Percentiles rank a stretch among this genome's conserved stretches.
phyloP scores from a whole-genome alignment of 2,888 invertebrate species.

The Lissocephala sabroskyi region DNA sequence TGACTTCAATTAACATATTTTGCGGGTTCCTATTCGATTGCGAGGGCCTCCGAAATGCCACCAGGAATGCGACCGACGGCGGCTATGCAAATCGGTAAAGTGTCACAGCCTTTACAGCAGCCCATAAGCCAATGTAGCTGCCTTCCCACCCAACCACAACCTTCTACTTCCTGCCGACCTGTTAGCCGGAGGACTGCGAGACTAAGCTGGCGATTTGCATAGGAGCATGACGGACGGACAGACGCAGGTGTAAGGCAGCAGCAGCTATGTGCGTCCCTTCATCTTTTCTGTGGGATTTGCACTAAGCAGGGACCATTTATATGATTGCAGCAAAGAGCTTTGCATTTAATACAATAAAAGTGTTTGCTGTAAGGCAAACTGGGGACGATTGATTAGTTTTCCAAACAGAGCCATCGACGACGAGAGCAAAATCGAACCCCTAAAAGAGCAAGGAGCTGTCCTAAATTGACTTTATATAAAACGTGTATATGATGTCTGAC shows the following conservation, averaged over 20 bases:
- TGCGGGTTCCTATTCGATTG: constrained; percentile 3
- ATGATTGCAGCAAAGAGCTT: constrained; percentile 28
- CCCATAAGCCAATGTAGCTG: constrained; percentile 24
- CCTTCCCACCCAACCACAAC: too few species aligned
- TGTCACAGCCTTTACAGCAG: constrained; percentile 9
- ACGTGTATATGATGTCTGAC: too few species aligned
- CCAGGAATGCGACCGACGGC: not conserved
- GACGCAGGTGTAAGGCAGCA: not conserved
- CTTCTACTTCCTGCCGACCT: not conserved
- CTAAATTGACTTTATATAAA: constrained; percentile 1
- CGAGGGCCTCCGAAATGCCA: not conserved
- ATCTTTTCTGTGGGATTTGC: constrained; percentile 25
- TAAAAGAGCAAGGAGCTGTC: not conserved
- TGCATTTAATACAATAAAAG: constrained; percentile 25
- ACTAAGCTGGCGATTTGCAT: constrained; percentile 1
- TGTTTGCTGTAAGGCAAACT: not conserved
- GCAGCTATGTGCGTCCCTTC: constrained; percentile 1
- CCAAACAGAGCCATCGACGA: not conserved
- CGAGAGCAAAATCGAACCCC: not conserved
- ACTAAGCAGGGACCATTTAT: constrained; percentile 45
- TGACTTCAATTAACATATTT: constrained; percentile 30
- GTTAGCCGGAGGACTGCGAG: too few species aligned
- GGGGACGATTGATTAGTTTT: too few species aligned
- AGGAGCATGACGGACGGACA: not conserved
- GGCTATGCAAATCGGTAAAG: constrained; percentile 24